Evolutionary conservation across 2,888 invertebrate genomes (phyloP).

Genomic region (Caenorhabditis uteleia): DNA sequence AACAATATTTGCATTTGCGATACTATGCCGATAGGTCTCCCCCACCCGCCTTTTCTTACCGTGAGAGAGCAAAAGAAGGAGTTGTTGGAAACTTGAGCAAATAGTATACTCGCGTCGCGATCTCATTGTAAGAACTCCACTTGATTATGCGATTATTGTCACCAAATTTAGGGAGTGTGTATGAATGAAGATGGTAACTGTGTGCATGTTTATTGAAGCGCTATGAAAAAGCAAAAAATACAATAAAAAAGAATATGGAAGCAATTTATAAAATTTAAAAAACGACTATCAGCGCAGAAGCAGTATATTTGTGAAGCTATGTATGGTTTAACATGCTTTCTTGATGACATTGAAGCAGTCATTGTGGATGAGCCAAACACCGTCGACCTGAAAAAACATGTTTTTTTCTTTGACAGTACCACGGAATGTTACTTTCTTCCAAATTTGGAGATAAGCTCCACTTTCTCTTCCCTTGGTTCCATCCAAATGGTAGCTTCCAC

Average conservation of each 20-base stretch:
- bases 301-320: not conserved
- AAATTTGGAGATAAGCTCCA: conserved; percentile 67
- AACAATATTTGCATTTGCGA: conserved; percentile 33
- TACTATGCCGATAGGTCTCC: conserved; percentile 11
- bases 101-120: conserved; percentile 7
- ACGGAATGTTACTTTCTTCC: conserved; percentile 56
- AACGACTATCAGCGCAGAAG: not conserved
- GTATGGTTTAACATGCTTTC: conserved; percentile 47
- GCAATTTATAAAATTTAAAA: not conserved
- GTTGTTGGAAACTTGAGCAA: conserved; percentile 1
- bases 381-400: conserved; percentile 56
- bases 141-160: conserved; percentile 43
- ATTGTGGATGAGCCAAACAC: conserved; percentile 69
- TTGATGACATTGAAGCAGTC: conserved; percentile 70
- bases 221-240: not conserved
- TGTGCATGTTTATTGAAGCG: not conserved
- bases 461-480: conserved; percentile 67
- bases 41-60: conserved; percentile 6
- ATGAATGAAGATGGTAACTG: not conserved
- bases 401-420: not conserved
- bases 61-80: conserved; percentile 8
- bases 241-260: not conserved
- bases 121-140: conserved; percentile 32
- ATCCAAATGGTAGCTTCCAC: conserved; percentile 68
- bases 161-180: conserved; percentile 3